phyloP scores from a whole-genome alignment of 2,113 vertebrate species.

The Siniperca chuatsi region DNA sequence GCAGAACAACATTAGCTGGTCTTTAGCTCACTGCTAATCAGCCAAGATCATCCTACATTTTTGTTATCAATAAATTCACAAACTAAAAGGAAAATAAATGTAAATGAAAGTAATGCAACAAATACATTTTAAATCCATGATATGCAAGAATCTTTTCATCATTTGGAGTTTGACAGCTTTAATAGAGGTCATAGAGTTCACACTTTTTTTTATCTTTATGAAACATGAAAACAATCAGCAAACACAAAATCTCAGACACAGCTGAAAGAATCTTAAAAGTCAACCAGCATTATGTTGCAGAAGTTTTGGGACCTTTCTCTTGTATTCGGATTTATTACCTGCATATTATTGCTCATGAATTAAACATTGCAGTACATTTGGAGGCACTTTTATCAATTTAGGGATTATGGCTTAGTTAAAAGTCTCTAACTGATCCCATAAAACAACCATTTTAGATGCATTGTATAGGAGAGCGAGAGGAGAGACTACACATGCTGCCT shows the following conservation, averaged over 20 bases:
- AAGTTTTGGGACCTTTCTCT: conserved; percentile 24
- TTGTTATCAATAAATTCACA: background rate
- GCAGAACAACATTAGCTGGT: conserved; percentile 58
- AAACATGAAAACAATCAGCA: conserved; percentile 10
- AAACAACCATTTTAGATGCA: conserved; percentile 71
- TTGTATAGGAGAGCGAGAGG: conserved; percentile 30
- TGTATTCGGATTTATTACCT: conserved; percentile 65
- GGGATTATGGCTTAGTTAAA: conserved; percentile 71
- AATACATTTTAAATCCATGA: background rate
- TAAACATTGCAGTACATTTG: conserved; percentile 72
- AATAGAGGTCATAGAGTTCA: background rate
- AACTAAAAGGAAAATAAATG: conserved; percentile 4
- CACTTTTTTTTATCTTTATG: background rate
- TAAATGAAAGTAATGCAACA: background rate
- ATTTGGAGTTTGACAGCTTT: background rate
- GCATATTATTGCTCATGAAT: conserved; percentile 76
- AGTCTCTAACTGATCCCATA: conserved; percentile 74
- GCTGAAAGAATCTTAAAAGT: background rate
- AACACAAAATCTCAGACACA: background rate
- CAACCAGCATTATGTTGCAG: background rate
- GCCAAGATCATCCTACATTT: background rate
- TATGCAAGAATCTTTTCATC: background rate
- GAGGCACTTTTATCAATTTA: conserved; percentile 73
- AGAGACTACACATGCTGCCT: conserved; percentile 33
- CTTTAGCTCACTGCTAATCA: conserved; percentile 50